These are phyloP conservation scores for Catalaphyllia jardinei DNA, from an alignment of 64 coral and sea anemone genomes.

Conservation along the genomic window DNA sequence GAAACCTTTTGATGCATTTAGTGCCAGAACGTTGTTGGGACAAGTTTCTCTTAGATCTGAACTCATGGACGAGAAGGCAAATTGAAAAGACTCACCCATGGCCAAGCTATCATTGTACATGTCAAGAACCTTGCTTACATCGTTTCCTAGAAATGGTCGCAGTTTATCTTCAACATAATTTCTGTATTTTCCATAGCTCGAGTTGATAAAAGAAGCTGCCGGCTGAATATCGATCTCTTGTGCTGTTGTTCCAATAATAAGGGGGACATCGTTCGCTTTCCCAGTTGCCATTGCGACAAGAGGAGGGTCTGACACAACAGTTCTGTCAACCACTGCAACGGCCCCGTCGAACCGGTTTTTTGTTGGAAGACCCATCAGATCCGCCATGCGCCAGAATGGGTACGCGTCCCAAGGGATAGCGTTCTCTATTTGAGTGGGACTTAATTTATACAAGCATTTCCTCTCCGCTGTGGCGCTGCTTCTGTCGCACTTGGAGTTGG, in stretches of 20 bases:
- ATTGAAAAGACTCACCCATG: constrained; percentile 42
- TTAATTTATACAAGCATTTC: constrained; percentile 48
- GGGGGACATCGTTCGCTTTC: constrained; percentile 68
- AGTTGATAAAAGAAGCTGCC: constrained; percentile 31
- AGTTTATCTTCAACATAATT: constrained; percentile 50
- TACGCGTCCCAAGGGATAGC: constrained; percentile 84
- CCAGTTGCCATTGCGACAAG: constrained; percentile 64
- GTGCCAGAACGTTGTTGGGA: constrained; percentile 63
- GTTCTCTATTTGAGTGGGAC: constrained; percentile 31
- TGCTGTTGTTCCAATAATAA: constrained; percentile 77
- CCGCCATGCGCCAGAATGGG: constrained; percentile 57
- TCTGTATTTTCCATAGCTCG: constrained; percentile 2
- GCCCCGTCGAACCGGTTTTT: constrained; percentile 56
- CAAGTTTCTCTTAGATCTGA: constrained; percentile 72
- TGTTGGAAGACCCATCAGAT: constrained; percentile 51
- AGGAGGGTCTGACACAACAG: constrained; percentile 59
- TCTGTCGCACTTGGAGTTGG: constrained; percentile 28
- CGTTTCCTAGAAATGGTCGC: constrained; percentile 48
- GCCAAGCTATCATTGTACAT: constrained; percentile 45
- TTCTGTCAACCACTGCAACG: constrained; percentile 75
- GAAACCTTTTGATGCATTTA: constrained; percentile 54
- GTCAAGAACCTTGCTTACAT: constrained; percentile 1
- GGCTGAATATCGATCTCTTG: constrained; percentile 59
- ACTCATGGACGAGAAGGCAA: constrained; percentile 42
- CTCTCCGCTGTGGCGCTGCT: constrained; percentile 11